Conservation (phyloP, 2,797 vertebrate genomes). For the Danio choprae region DNA sequence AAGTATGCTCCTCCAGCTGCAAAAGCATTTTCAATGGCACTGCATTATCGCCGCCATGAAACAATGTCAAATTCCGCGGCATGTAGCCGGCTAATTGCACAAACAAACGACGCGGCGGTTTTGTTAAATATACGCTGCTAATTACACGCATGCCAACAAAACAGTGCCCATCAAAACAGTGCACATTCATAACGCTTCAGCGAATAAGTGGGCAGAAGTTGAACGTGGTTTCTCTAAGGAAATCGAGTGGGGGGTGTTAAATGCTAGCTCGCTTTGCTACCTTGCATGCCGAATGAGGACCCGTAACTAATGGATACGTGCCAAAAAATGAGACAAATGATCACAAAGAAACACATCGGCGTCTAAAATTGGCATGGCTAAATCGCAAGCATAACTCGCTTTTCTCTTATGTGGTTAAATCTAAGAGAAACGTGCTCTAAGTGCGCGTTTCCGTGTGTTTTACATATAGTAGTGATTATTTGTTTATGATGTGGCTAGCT, state of each 20-base stretch:
- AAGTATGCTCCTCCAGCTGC: not conserved
- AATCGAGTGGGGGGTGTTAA: conserved; percentile 62
- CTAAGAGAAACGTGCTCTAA: not conserved
- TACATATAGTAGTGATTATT: conserved; percentile 61
- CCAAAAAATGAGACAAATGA: conserved; percentile 74
- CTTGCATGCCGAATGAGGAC: conserved; percentile 45
- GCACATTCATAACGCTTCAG: not conserved
- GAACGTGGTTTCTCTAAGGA: conserved; percentile 66
- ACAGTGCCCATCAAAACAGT: conserved; percentile 5
- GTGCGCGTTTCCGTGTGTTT: not conserved
- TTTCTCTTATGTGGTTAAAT: not conserved
- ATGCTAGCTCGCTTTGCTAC: conserved; percentile 58
- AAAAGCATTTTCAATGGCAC: conserved; percentile 40
- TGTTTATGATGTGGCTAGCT: conserved; percentile 80
- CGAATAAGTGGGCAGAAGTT: conserved; percentile 55
- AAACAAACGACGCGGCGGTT: conserved; percentile 36
- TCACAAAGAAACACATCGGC: conserved; percentile 68
- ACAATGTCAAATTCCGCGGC: conserved; percentile 70
- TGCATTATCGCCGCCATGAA: conserved; percentile 71
- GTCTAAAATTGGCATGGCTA: not conserved
- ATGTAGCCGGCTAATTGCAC: conserved; percentile 58
- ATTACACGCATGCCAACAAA: not conserved
- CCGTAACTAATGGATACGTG: conserved; percentile 76
- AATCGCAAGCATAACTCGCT: not conserved
- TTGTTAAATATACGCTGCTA: not conserved